Percentiles rank a stretch among this genome's conserved stretches.
These are phyloP conservation scores for Macroramphosus scolopax DNA, from an alignment of 2,797 vertebrate species.

Conservation along the genomic window DNA sequence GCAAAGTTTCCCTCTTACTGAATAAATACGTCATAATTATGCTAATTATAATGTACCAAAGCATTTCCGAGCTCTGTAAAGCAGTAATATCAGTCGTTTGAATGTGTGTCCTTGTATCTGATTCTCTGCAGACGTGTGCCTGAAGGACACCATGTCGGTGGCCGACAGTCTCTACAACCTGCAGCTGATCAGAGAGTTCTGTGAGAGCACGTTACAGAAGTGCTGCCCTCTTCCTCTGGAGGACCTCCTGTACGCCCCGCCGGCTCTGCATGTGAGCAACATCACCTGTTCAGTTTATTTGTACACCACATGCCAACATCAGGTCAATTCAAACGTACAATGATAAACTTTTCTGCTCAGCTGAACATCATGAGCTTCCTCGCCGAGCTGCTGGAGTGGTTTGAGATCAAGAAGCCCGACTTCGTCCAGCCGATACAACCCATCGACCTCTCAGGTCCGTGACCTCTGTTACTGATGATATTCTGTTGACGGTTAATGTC, in stretches of 20 bases:
- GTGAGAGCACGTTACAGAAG: constrained; percentile 75
- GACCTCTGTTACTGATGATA: fast-evolving
- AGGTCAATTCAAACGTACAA: too few relatives aligned
- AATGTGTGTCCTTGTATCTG: neutral
- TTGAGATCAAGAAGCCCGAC: constrained; percentile 86
- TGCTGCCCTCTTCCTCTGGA: constrained; percentile 86
- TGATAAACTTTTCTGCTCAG: constrained; percentile 54
- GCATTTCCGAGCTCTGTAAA: too few relatives aligned
- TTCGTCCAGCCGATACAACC: constrained; percentile 82
- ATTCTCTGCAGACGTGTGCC: constrained; percentile 81
- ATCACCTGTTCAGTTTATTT: too few relatives aligned
- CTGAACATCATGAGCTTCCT: constrained; percentile 87
- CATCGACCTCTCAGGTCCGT: constrained; percentile 77
- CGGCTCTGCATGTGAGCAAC: constrained; percentile 78
- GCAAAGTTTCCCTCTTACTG: too few relatives aligned
- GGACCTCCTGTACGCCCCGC: constrained; percentile 87
- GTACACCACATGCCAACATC: too few relatives aligned
- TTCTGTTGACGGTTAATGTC: too few relatives aligned
- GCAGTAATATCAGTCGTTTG: too few relatives aligned
- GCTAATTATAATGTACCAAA: too few relatives aligned
- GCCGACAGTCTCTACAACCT: constrained; percentile 91
- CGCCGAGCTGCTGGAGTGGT: constrained; percentile 85
- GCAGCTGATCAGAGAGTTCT: constrained; percentile 86
- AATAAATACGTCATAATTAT: too few relatives aligned
- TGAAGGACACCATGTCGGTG: constrained; percentile 93